phyloP scores from a whole-genome alignment of 2,113 vertebrate species.

The Chitala chitala region DNA sequence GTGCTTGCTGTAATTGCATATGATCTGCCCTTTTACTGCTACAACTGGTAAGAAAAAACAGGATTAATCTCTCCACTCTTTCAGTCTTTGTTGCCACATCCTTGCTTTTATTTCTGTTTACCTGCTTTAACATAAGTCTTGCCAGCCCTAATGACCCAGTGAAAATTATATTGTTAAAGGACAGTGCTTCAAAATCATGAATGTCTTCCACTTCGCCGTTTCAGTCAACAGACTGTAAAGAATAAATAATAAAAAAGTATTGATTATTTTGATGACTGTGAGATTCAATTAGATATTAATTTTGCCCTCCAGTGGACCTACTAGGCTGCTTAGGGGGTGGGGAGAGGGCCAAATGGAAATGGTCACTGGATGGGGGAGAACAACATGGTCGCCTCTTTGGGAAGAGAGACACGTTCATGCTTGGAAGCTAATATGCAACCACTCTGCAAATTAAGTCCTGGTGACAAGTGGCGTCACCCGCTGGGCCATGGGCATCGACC shows the following conservation, averaged over 20 bases:
- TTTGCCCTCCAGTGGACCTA: conserved; percentile 99
- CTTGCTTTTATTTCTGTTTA: conserved; percentile 45
- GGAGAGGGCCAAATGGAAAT: conserved; percentile 72
- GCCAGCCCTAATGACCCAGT: conserved; percentile 87
- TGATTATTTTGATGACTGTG: conserved; percentile 99
- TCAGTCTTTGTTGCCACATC: conserved; percentile 72
- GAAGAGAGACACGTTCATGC: conserved; percentile 82
- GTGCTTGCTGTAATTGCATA: conserved; percentile 69
- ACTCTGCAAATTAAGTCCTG: conserved; percentile 88
- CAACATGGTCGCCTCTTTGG: conserved; percentile 90
- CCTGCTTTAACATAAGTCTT: conserved; percentile 91
- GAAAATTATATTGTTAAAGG: conserved; percentile 98
- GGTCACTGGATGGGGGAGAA: conserved; percentile 93
- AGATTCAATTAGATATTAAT: conserved; percentile 99
- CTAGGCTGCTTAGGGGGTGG: conserved; percentile 93
- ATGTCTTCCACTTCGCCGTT: conserved; percentile 83
- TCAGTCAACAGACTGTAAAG: conserved; percentile 99
- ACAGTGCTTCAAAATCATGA: conserved; percentile 90
- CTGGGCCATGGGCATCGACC: conserved; percentile 93
- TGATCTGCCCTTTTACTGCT: conserved; percentile 93
- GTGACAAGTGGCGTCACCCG: conserved; percentile 98
- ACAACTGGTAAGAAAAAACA: conserved; percentile 89
- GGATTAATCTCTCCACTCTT: conserved; percentile 81
- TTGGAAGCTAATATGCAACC: conserved; percentile 95
- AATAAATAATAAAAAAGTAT: conserved; percentile 99